phyloP scores from a whole-genome alignment of 2,888 invertebrate species.

The Lepidocyrtinus sp. region DNA sequence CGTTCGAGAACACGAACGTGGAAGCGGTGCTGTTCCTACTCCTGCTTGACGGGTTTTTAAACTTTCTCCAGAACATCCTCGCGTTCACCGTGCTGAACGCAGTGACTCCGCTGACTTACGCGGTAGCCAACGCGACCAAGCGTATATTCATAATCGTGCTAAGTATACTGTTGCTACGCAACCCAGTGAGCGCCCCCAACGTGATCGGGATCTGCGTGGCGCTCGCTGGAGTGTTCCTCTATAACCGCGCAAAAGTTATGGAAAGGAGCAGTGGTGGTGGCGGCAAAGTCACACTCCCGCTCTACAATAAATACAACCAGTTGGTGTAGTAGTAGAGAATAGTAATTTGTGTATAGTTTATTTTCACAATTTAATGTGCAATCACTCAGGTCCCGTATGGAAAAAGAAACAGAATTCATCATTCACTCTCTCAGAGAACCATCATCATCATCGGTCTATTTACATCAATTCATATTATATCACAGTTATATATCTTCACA shows the following conservation, averaged over 20 bases:
- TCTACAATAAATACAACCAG: not conserved
- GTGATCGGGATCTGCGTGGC: constrained; percentile 92
- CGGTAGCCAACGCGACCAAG: constrained; percentile 96
- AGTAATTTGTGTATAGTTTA: no score
- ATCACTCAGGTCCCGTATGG: constrained; percentile 13
- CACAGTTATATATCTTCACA: constrained; percentile 23
- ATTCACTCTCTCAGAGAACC: no score
- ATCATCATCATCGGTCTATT: no score
- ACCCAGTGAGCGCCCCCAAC: constrained; percentile 91
- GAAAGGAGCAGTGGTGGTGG: no score
- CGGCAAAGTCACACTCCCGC: no score
- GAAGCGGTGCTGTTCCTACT: constrained; percentile 44
- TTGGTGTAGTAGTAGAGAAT: no score
- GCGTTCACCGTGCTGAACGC: constrained; percentile 94
- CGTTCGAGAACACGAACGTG: constrained; percentile 34
- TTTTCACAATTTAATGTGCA: not conserved
- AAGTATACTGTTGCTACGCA: constrained; percentile 88
- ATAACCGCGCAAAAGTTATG: constrained; percentile 81
- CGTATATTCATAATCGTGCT: constrained; percentile 92
- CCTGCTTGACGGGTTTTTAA: constrained; percentile 86
- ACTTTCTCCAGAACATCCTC: constrained; percentile 95
- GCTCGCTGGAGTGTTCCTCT: constrained; percentile 89
- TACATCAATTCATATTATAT: constrained; percentile 15
- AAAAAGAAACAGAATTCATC: constrained; percentile 5
- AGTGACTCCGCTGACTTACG: constrained; percentile 95